phyloP scores from a whole-genome alignment of 2,888 invertebrate species.

The Bursaphelenchus okinawaensis region DNA sequence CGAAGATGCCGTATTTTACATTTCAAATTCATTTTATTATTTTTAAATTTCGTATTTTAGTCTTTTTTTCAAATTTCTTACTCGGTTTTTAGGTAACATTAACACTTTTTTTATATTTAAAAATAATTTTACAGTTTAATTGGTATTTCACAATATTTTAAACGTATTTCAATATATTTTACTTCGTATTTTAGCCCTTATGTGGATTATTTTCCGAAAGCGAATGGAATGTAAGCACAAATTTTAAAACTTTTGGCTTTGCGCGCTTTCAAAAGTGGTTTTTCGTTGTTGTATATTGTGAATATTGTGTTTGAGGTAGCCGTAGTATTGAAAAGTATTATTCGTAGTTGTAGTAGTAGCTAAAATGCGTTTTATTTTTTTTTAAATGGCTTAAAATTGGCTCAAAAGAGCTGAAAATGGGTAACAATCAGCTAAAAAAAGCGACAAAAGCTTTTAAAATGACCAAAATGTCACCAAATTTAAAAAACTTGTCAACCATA shows the following conservation, averaged over 20 bases:
- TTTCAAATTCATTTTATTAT: no score
- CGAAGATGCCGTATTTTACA: no score
- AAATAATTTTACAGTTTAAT: neutral
- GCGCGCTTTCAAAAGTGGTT: neutral
- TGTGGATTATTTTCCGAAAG: conserved; percentile 86
- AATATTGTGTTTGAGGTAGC: neutral
- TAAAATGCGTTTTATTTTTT: no score
- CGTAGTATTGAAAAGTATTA: neutral
- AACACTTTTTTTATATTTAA: neutral
- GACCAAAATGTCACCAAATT: no score
- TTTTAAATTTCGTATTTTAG: no score
- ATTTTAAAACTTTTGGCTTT: neutral
- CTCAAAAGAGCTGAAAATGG: no score
- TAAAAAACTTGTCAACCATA: no score
- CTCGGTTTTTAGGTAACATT: no score
- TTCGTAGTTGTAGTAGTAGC: neutral
- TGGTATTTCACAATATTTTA: neutral
- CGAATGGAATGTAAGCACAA: conserved; percentile 74
- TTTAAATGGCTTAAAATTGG: no score
- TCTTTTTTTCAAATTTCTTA: neutral
- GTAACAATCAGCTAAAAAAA: no score
- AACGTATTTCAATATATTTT: conserved; percentile 16
- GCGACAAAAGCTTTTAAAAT: no score
- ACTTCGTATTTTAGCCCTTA: conserved; percentile 68
- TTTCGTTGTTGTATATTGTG: neutral